A percentile compares a stretch with the other conserved stretches of the same genome.
These are phyloP conservation scores for Thripadectes ignobilis DNA, from an alignment of 2,797 vertebrate genomes.

Conservation along the genomic window DNA sequence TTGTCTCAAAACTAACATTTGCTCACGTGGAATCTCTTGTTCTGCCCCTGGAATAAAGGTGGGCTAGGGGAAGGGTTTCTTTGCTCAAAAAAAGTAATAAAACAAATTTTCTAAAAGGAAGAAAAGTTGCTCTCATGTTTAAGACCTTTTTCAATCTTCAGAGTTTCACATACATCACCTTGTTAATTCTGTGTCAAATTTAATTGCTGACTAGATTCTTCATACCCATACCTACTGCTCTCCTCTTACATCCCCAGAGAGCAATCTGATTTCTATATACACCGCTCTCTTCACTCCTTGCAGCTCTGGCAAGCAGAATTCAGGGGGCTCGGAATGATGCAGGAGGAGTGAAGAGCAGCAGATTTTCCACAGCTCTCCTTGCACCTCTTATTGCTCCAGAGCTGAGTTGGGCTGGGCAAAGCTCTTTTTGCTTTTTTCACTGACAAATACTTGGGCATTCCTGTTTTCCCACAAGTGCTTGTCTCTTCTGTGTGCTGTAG, in stretches of 20 bases:
- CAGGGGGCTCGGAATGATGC: not conserved
- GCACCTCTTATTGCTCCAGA: not conserved
- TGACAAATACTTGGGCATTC: not conserved
- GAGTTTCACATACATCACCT: fast-evolving
- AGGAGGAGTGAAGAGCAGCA: not conserved
- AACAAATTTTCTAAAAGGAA: not conserved
- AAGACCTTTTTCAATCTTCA: not conserved
- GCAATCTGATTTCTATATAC: not conserved
- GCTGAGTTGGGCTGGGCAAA: not conserved
- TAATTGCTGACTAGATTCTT: not conserved
- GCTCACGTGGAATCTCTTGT: not conserved
- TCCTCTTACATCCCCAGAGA: not conserved
- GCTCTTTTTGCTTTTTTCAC: not conserved
- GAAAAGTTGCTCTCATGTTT: not conserved
- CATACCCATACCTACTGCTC: not conserved
- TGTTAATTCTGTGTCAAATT: not conserved
- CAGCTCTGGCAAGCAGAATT: not conserved
- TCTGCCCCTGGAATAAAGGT: not conserved
- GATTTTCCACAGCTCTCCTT: not conserved
- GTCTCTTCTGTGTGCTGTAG: not conserved
- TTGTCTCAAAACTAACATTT: not conserved
- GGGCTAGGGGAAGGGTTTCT: not conserved
- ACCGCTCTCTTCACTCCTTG: not conserved
- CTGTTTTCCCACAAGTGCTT: not conserved
- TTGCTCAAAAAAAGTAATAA: not conserved